phyloP scores from a whole-genome alignment of 1,140 invertebrate species.

The Cherax destructor region DNA sequence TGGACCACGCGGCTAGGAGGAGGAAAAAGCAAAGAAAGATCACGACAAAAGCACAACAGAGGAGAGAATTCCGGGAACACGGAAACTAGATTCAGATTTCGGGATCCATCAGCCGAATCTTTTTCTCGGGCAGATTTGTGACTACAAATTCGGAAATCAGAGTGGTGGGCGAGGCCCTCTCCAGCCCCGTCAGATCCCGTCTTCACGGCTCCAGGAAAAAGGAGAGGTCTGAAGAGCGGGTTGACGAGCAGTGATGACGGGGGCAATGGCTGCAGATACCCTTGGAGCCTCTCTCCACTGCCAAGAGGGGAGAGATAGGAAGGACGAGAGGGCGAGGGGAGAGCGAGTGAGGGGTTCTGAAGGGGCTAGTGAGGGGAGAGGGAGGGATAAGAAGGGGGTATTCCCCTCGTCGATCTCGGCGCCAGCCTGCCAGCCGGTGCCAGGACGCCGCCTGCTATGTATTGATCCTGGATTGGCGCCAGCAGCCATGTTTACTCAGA shows the following conservation, averaged over 20 bases:
- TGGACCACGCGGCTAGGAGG: too few species aligned
- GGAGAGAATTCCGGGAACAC: neutral
- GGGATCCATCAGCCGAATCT: neutral
- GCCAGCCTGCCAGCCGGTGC: neutral
- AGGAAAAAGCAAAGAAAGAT: too few species aligned
- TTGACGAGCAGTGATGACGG: neutral
- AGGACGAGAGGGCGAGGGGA: neutral
- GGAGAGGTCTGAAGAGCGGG: neutral
- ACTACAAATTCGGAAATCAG: neutral
- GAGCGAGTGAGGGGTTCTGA: neutral
- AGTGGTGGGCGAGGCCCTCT: neutral
- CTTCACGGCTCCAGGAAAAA: neutral
- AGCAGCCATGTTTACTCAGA: neutral
- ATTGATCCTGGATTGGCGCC: neutral
- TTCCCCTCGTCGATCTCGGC: neutral
- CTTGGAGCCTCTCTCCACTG: neutral
- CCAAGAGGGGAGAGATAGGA: neutral
- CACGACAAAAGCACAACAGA: neutral
- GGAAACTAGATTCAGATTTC: neutral
- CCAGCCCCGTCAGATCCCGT: neutral
- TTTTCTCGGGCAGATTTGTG: neutral
- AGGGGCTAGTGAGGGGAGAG: too few species aligned
- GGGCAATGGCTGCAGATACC: neutral
- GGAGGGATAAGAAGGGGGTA: neutral
- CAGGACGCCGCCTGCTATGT: neutral